A percentile compares a stretch with the other conserved stretches of the same genome.
Conservation (phyloP, 2,888 invertebrate genomes). For the Suillia variegata region DNA sequence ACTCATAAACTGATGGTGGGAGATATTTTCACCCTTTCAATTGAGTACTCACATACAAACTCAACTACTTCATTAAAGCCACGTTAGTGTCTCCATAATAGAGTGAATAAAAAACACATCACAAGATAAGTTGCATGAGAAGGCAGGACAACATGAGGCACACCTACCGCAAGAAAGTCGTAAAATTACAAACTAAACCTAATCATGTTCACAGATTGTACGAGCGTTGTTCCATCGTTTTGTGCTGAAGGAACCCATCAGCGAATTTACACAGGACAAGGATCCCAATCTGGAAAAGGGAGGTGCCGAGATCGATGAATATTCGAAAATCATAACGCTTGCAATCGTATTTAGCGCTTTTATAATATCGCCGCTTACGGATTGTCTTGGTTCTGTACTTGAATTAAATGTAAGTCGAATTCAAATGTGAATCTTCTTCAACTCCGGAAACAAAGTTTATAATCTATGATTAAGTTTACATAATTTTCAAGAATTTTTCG, state of each 20-base stretch:
- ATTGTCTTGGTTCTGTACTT: slow-evolving; percentile 81
- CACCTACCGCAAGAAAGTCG: no score
- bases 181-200: slow-evolving; percentile 10
- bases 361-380: slow-evolving; percentile 78
- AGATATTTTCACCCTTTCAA: no score
- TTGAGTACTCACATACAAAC: no score
- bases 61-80: no score
- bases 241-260: slow-evolving; percentile 57
- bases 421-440: neutral
- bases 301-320: slow-evolving; percentile 57
- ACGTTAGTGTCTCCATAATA: no score
- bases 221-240: slow-evolving; percentile 59
- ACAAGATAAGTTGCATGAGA: no score
- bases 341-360: slow-evolving; percentile 73
- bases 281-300: slow-evolving; percentile 60
- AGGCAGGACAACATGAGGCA: no score
- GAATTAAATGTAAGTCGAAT: slow-evolving; percentile 74
- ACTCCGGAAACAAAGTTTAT: slow-evolving; percentile 12
- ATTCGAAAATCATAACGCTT: slow-evolving; percentile 61
- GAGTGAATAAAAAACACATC: no score
- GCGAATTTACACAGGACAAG: slow-evolving; percentile 58
- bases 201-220: slow-evolving; percentile 49
- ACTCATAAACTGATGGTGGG: no score
- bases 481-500: no score
- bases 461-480: slow-evolving; percentile 16